phyloP scores from a whole-genome alignment of 2,113 vertebrate species.

The Chionomys nivalis region DNA sequence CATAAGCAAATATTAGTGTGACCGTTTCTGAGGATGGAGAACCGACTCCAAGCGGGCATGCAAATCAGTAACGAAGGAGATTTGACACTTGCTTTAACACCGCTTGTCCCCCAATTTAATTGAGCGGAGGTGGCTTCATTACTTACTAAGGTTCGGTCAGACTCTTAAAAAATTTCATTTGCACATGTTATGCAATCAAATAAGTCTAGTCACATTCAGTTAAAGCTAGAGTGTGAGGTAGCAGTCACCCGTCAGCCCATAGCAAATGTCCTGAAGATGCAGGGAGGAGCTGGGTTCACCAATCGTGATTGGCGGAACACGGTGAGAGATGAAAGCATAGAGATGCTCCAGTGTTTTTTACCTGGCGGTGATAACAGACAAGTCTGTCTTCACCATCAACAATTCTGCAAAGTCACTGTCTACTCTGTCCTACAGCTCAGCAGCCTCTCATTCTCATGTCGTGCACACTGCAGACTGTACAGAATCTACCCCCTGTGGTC shows the following conservation, averaged over 20 bases:
- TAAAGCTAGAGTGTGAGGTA: not conserved
- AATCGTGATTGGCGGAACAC: not conserved
- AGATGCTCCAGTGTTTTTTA: not conserved
- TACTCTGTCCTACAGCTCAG: not conserved
- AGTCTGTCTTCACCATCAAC: not conserved
- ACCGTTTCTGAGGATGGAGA: conserved; percentile 11
- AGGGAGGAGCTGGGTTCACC: not conserved
- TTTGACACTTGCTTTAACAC: conserved; percentile 9
- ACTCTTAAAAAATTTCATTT: not conserved
- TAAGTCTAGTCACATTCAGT: not conserved
- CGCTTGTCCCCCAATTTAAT: not conserved
- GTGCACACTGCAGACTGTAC: not conserved
- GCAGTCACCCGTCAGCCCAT: not conserved
- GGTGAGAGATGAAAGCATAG: not conserved
- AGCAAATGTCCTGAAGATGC: not conserved
- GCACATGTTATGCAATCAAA: conserved; percentile 17
- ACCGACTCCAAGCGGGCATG: conserved; percentile 29
- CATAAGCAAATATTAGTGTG: not conserved
- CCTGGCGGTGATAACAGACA: not conserved
- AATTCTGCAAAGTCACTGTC: not conserved
- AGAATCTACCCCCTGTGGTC: not conserved
- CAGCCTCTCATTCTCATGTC: not conserved
- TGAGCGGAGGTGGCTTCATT: not conserved
- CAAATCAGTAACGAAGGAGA: not conserved
- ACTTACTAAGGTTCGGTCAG: not conserved